Percentiles rank a stretch among this genome's conserved stretches.
Evolutionary conservation across 2,113 vertebrate species (phyloP).

Genomic region (Leucopsar rothschildi): DNA sequence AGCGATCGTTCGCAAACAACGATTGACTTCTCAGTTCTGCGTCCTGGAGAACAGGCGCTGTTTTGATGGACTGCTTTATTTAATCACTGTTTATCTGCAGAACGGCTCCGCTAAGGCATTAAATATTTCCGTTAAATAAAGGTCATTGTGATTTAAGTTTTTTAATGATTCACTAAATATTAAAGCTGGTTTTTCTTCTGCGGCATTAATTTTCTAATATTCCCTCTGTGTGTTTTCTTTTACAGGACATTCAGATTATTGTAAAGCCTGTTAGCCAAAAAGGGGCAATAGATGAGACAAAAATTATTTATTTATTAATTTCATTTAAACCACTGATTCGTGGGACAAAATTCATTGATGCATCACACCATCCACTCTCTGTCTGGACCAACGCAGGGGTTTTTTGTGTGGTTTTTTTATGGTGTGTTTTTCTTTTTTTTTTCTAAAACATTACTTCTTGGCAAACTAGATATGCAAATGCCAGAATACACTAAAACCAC

Average conservation of each 20-base stretch:
- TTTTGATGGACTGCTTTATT: constrained; percentile 38
- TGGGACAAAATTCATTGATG: constrained; percentile 63
- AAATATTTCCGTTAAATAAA: constrained; percentile 53
- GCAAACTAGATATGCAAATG: constrained; percentile 83
- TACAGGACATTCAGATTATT: background rate
- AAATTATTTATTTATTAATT: background rate
- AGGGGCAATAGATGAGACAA: background rate
- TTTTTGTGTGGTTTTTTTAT: constrained; percentile 34
- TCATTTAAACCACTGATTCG: constrained; percentile 37
- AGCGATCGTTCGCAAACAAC: background rate
- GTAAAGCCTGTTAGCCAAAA: constrained; percentile 10
- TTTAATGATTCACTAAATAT: constrained; percentile 39
- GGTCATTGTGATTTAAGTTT: constrained; percentile 41
- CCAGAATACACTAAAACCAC: constrained; percentile 85
- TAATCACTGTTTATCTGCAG: constrained; percentile 14
- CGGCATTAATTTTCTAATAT: constrained; percentile 18
- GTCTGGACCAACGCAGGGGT: constrained; percentile 57
- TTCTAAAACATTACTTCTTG: constrained; percentile 79
- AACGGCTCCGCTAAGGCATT: background rate
- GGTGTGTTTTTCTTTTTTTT: background rate
- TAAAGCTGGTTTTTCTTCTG: constrained; percentile 6
- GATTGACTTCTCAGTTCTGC: background rate
- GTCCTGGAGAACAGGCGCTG: constrained; percentile 16
- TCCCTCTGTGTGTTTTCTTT: constrained; percentile 14
- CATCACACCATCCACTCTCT: constrained; percentile 65